Evolutionary conservation across 1,140 invertebrate genomes (phyloP), one percentile per base, ranked within the genome.

Genomic region (Ephestia elutella): DNA sequence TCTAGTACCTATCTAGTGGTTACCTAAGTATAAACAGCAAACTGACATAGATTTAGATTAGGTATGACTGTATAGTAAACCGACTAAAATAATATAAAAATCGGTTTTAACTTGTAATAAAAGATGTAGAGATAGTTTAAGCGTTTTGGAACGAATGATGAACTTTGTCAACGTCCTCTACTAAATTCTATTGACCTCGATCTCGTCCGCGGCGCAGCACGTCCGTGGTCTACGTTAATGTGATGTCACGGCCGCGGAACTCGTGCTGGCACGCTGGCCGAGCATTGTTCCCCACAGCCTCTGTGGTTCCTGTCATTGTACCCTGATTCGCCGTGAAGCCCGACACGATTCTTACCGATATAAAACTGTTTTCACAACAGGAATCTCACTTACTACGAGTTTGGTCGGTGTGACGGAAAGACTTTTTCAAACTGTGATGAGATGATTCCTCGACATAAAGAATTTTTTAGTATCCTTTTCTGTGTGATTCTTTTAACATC

Each of bases 221-320:
- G 70, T 70, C 58, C 60, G 61, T 74, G 71, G 55, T 68, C 68
- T 60, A 73, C 62, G 63, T 78, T 73, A 74, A 70, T 68, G 74
- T 66, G 70, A 64, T 83, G 82, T 86, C 85, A 87, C 62, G 82
- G 85, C 78, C 82, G 64, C 54, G 65, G 61, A 57, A 48, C 66
- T 70, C 64, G 28, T 68, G 60, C 62, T 61, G 62, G 57, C 49
- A 66, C 69, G 71, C 60, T 53, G 61, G 56, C 32, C 51, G 57
- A 49, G 73, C 65, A 85, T 87, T 89, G 87, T 87, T 80, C 65
- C 66, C 65, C 50, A 69, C 73, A 73, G 63, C 63, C 64, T 65
- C 76, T 78, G 76, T 81, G 75, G 73, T 89, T 90, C 89, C 89
- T 87, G 84, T 73, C 76, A 89, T 90, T 90, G 87, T 90, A 54